These are phyloP conservation scores for Xerus rutilus DNA, from an alignment of 2,797 vertebrate species.

Conservation along the genomic window DNA sequence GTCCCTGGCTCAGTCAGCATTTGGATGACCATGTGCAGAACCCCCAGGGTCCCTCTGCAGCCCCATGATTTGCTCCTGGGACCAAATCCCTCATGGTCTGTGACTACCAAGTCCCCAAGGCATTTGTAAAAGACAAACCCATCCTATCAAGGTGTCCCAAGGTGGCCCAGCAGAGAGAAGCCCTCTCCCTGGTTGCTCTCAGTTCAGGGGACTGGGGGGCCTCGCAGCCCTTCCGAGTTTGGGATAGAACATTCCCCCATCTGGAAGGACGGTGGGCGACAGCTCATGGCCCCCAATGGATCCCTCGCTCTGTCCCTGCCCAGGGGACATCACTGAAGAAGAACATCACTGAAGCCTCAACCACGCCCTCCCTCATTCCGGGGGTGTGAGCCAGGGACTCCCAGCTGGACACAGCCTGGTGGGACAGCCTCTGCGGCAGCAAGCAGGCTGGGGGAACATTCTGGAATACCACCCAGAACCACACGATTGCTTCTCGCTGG, in stretches of 20 bases:
- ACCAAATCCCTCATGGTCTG: background rate
- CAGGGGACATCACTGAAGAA: background rate
- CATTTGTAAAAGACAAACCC: background rate
- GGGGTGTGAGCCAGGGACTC: background rate
- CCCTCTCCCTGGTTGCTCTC: background rate
- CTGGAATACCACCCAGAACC: background rate
- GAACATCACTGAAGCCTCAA: background rate
- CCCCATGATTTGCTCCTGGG: background rate
- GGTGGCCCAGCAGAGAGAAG: background rate
- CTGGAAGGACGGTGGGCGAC: background rate
- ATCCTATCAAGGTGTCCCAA: fast-evolving
- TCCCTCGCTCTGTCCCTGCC: fast-evolving
- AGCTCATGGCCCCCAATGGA: background rate
- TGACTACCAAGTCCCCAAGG: background rate
- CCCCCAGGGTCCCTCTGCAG: background rate
- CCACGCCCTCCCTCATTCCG: too few relatives aligned
- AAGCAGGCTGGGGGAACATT: background rate
- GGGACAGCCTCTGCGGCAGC: background rate
- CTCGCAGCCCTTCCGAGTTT: background rate
- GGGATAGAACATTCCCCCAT: background rate
- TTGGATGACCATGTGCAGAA: background rate
- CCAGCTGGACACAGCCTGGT: fast-evolving
- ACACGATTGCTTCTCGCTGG: background rate
- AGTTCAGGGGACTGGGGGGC: background rate
- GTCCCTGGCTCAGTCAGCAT: background rate